Percentiles rank a stretch among this genome's conserved stretches.
phyloP scores from a whole-genome alignment of 2,888 invertebrate genomes.

The Acanthacorydalis orientalis region DNA sequence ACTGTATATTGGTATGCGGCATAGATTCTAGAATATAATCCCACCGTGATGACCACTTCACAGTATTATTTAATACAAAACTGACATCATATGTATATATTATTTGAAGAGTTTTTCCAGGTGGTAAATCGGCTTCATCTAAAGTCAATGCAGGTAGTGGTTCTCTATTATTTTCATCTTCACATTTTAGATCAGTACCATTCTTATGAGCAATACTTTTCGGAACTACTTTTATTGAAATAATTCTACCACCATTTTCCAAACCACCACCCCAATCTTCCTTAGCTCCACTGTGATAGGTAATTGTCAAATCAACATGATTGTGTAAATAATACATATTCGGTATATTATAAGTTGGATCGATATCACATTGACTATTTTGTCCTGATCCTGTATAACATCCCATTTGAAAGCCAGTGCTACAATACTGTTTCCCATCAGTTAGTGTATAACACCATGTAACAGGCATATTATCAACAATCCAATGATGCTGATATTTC shows the following conservation, averaged over 20 bases:
- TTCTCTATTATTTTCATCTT: slow-evolving; percentile 17
- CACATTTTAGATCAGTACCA: slow-evolving; percentile 1
- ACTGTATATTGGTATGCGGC: slow-evolving; percentile 97
- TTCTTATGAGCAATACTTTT: slow-evolving; percentile 23
- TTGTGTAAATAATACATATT: slow-evolving; percentile 88
- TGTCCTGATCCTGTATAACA: slow-evolving; percentile 32
- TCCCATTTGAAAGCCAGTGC: slow-evolving; percentile 95
- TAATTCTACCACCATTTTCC: slow-evolving; percentile 76
- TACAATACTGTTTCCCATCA: slow-evolving; percentile 64
- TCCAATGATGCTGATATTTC: slow-evolving; percentile 99
- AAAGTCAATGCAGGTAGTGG: slow-evolving; percentile 51
- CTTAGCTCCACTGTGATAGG: slow-evolving; percentile 75
- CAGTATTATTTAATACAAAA: slow-evolving; percentile 61
- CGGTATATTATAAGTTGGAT: slow-evolving; percentile 37
- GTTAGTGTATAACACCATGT: slow-evolving; percentile 84
- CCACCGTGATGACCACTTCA: slow-evolving; percentile 99
- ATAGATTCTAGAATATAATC: slow-evolving; percentile 97
- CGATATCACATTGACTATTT: slow-evolving; percentile 28
- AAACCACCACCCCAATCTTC: slow-evolving; percentile 79
- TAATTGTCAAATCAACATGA: slow-evolving; percentile 86
- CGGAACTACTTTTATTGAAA: slow-evolving; percentile 49
- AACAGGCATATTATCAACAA: slow-evolving; percentile 97
- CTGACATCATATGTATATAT: slow-evolving; percentile 76
- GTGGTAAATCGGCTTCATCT: slow-evolving; percentile 31
- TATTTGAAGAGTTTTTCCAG: slow-evolving; percentile 39